Base-by-base conservation (phyloP, 2,888 invertebrate genomes). In the Tryphoninae sp. region DNA sequence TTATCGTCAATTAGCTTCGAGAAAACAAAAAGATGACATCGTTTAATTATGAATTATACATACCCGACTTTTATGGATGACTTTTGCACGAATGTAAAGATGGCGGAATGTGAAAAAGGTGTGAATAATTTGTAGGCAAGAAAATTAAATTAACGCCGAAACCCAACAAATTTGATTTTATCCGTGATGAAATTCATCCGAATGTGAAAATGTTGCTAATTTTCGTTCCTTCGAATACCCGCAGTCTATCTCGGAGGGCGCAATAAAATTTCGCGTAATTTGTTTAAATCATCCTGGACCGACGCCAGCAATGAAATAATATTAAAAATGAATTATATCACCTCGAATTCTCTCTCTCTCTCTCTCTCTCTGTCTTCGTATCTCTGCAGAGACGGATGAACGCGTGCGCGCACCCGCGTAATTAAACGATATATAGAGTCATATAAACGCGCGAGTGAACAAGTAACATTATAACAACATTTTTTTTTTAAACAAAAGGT, bases 201-300 rank as follows among this genome's bases (percentile, higher is more conserved):
- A 45, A 69, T 9, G 53, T 42, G 23, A 53, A n/a, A 33, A 51
- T 53, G 23, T 6, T 33, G 6, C 33, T 6, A 33, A 33, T 33
- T 33, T 33, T 33, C 33, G 33, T 33, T 33, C 6, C 33, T 33
- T 33, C 33, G 6, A 33, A 33, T 33, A 6, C 33, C 33, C 6
- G 33, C 33, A 1, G 6, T 33, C 33, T 33, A 33, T 33, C 4
- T 33, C 11, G 49, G 8, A 19, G 11, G 3, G 19, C 6, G 61
- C 8, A 76, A 53, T 49, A 26, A 59, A 77, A 77, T 68, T 71
- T 65, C 61, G 61, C 19, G 78, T 73, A 67, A 84, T 83, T 83
- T 80, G 45, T 64, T 67, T 59, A 61, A 59, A 68, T 68, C 71
- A 26, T 0, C 11, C 13, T 2, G 4, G 16, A 16, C 51, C n/a